Evolutionary conservation across 64 coral and sea anemone species (phyloP).

Genomic region (Orbicella faveolata): DNA sequence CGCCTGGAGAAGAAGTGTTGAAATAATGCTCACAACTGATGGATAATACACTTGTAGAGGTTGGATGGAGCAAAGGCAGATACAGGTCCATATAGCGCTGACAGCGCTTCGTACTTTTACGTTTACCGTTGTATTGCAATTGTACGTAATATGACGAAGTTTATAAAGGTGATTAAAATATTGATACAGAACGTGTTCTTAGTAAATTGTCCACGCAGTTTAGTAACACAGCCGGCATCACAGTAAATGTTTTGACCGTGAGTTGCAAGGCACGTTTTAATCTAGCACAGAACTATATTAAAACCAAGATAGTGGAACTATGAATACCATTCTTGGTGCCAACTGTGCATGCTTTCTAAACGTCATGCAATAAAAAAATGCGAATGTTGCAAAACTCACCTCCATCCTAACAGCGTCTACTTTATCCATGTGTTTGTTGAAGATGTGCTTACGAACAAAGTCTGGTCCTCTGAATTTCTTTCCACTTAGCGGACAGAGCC

Average conservation of each 20-base stretch:
- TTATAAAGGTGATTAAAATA: too few species aligned
- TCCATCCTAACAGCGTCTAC: constrained; percentile 93
- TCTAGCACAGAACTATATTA: constrained; percentile 45
- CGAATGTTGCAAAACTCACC: constrained; percentile 19
- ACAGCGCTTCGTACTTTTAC: too few species aligned
- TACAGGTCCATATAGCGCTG: too few species aligned
- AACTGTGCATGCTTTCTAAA: constrained; percentile 55
- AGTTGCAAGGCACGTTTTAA: constrained; percentile 72
- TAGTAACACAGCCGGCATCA: constrained; percentile 77
- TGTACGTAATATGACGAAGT: too few species aligned
- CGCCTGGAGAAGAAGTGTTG: constrained; percentile 42
- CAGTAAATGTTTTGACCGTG: constrained; percentile 36
- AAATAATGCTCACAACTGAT: neutral
- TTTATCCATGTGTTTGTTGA: constrained; percentile 98
- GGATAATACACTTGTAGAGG: too few species aligned
- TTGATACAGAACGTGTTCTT: too few species aligned
- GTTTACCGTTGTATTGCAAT: too few species aligned
- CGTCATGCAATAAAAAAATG: too few species aligned
- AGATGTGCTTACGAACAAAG: constrained; percentile 98
- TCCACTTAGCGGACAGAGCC: constrained; percentile 95
- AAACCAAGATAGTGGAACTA: constrained; percentile 33
- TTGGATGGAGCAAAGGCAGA: too few species aligned
- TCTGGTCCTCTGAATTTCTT: constrained; percentile 99
- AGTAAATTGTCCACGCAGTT: constrained; percentile 46
- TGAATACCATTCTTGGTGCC: constrained; percentile 42